Evolutionary conservation across 2,888 invertebrate genomes (phyloP), one percentile per base, ranked within the genome.

Genomic region (Drosophila pegasa): DNA sequence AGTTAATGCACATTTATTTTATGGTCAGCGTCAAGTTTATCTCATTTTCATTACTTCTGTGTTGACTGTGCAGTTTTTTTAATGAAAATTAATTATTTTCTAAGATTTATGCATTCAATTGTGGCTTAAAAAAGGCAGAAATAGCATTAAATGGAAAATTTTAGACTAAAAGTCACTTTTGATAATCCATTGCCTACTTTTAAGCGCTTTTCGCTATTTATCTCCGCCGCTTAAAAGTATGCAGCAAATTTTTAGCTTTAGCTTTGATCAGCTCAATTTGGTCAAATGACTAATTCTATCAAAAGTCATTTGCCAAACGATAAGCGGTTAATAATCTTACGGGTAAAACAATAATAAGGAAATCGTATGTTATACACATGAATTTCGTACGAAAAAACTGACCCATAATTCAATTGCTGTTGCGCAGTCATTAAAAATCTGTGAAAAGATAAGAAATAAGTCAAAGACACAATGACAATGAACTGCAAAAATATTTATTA

Each of bases 1-100:
- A 83, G 88, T 88, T 82, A 86, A 87, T 87, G 83, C 80, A 71
- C 69, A 52, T 56, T 62, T 54, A 57, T 74, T 75, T 75, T 76
- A 76, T 76, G 78, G 71, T 75, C 76, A 75, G 63, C 79, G 79
- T 65, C 71, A 79, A 71, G 62, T 63, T 76, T 69, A 38, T 60
- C 57, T 38, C 38, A 29, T 40, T 37, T 51, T 25, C n/a, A 8
- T 35, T 29, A 22, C 66, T 43, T 35, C 62, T 77, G 54, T 78
- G 63, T 68, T 55, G 57, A 57, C 63, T 73, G 78, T 74, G 68
- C 63, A 60, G 68, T 59, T 64, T 59, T 59, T 68, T 51, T 29
- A 54, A 12, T 27, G 16, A 16, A 27, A 27, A 43, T 10, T 6
- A 10, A 5, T 22, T 16, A 43, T 55, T 7, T 16, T 12, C 2